Evolutionary conservation across 2,888 invertebrate genomes (phyloP).

Genomic region (Polydrusus pterygomalis): DNA sequence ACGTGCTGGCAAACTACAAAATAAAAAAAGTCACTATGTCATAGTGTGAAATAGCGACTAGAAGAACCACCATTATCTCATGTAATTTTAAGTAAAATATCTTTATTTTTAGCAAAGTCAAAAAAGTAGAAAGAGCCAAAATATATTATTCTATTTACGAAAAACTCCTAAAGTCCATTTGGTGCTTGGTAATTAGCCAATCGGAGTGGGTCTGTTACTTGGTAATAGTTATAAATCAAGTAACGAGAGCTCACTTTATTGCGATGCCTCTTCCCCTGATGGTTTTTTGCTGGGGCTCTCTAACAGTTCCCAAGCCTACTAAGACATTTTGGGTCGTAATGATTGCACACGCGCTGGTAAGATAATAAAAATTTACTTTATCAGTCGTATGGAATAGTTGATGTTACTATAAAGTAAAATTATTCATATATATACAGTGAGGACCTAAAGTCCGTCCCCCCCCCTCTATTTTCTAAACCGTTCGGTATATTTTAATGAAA

Average conservation of each 20-base stretch:
- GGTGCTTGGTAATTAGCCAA: slow-evolving; percentile 29
- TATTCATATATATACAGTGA: no score
- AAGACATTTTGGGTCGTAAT: slow-evolving; percentile 49
- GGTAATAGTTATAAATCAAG: slow-evolving; percentile 43
- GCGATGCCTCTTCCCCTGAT: slow-evolving; percentile 45
- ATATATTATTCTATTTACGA: slow-evolving; percentile 41
- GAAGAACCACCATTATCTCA: no score
- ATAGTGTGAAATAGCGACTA: no score
- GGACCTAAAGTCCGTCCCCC: no score
- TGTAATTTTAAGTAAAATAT: background rate
- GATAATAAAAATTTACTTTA: background rate
- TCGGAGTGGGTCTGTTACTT: slow-evolving; percentile 52
- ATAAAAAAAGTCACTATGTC: no score
- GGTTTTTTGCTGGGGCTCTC: slow-evolving; percentile 51
- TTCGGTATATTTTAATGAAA: no score
- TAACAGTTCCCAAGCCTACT: slow-evolving; percentile 50
- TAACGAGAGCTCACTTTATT: slow-evolving; percentile 37
- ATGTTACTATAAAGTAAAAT: no score
- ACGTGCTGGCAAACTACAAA: no score
- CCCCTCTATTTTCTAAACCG: no score
- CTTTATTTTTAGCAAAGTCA: background rate
- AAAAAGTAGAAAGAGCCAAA: background rate
- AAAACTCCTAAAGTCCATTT: slow-evolving; percentile 42
- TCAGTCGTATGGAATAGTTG: no score
- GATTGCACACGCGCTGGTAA: slow-evolving; percentile 51